A percentile compares a stretch with the other conserved stretches of the same genome.
phyloP scores from a whole-genome alignment of 2,113 vertebrate genomes.

The Pterocles gutturalis region DNA sequence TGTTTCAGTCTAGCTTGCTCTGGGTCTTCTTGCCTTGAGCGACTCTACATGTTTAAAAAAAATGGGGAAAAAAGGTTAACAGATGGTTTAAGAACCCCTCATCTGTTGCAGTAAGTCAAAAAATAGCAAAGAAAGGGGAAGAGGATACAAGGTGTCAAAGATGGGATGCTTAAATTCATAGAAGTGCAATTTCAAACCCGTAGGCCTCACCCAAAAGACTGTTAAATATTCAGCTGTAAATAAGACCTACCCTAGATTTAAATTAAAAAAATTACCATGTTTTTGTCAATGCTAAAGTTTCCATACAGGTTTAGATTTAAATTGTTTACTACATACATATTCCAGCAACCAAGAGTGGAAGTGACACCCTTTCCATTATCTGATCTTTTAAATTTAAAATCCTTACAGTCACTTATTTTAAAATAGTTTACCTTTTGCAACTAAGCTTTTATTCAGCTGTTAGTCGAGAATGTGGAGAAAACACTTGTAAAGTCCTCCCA shows the following conservation, averaged over 20 bases:
- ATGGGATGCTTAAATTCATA: constrained; percentile 81
- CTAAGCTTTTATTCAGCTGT: neutral
- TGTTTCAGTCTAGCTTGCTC: constrained; percentile 92
- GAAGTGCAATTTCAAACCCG: constrained; percentile 78
- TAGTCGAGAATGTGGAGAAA: neutral
- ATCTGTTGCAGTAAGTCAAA: constrained; percentile 87
- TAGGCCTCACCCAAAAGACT: constrained; percentile 82
- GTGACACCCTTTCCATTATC: neutral
- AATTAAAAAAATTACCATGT: constrained; percentile 44
- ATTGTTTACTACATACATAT: neutral
- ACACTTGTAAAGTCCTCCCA: neutral
- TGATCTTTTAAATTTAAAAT: neutral
- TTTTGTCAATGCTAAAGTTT: constrained; percentile 28
- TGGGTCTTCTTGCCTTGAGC: constrained; percentile 95
- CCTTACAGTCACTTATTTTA: neutral
- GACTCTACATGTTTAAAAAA: constrained; percentile 81
- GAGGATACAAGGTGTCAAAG: constrained; percentile 86
- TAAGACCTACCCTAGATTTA: constrained; percentile 71
- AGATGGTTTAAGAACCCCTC: constrained; percentile 89
- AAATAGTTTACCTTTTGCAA: neutral
- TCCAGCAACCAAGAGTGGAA: neutral
- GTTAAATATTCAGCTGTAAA: constrained; percentile 84
- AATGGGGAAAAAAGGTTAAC: constrained; percentile 85
- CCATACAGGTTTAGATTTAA: constrained; percentile 7
- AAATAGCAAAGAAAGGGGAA: constrained; percentile 25